Evolutionary conservation across 2,113 vertebrate species (phyloP).

Genomic region (Galbula dea): DNA sequence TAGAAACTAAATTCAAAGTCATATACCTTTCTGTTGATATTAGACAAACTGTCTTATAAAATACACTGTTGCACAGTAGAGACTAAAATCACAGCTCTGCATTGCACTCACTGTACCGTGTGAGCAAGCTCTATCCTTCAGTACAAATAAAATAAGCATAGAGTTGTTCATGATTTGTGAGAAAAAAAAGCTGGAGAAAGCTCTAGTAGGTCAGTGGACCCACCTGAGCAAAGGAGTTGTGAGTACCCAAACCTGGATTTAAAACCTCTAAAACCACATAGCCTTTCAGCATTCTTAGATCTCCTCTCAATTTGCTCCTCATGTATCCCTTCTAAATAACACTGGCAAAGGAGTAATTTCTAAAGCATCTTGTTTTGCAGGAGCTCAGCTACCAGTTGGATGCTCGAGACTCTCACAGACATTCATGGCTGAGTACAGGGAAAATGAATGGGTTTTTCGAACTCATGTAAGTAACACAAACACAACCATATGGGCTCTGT

Average conservation of each 20-base stretch:
- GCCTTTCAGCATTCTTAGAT: neutral
- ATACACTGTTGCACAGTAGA: neutral
- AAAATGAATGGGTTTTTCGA: constrained; percentile 1
- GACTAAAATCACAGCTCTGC: neutral
- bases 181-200: neutral
- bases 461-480: neutral
- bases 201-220: neutral
- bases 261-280: neutral
- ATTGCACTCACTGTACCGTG: neutral
- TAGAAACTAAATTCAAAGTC: neutral
- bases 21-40: neutral
- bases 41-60: neutral
- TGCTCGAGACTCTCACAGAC: neutral
- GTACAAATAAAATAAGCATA: neutral
- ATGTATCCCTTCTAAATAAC: neutral
- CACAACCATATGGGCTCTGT: neutral
- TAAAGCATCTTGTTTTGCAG: neutral
- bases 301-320: neutral
- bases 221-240: neutral
- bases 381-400: neutral
- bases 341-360: neutral
- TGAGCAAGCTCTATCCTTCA: neutral
- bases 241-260: neutral
- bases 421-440: rapidly evolving
- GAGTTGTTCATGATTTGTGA: neutral